Conservation (phyloP, 2,888 invertebrate genomes). For the Marronus borbonicus region DNA sequence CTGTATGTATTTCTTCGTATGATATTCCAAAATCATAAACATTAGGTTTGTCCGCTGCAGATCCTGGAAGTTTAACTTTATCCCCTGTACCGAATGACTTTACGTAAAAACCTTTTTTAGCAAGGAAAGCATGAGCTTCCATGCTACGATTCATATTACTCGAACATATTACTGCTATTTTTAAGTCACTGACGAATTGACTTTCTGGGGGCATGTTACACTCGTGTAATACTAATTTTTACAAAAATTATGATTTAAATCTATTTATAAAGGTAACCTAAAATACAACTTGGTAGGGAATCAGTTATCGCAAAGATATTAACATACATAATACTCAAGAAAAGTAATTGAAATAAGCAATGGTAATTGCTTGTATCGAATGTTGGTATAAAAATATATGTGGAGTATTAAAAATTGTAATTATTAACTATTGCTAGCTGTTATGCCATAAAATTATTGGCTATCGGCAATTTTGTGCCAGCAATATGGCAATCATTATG, state of each 20-base stretch:
- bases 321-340: no score
- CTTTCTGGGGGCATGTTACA: constrained; percentile 48
- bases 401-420: neutral
- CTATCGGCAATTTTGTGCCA: no score
- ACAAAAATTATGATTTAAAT: neutral
- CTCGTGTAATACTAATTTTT: neutral
- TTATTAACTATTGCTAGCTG: no score
- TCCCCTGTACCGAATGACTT: constrained; percentile 95
- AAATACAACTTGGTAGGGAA: constrained; percentile 9
- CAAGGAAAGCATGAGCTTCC: constrained; percentile 98
- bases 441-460: no score
- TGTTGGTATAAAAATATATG: neutral
- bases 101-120: constrained; percentile 97
- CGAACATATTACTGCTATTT: constrained; percentile 97
- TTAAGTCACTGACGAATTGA: constrained; percentile 72
- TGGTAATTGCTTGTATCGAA: no score
- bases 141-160: constrained; percentile 99
- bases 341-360: no score
- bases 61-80: constrained; percentile 97
- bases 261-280: constrained; percentile 33
- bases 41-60: constrained; percentile 94
- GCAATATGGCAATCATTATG: no score
- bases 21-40: constrained; percentile 97
- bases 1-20: constrained; percentile 97
- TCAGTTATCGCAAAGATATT: neutral